Evolutionary conservation across 2,113 vertebrate species (phyloP).

Genomic region (Passer montanus): DNA sequence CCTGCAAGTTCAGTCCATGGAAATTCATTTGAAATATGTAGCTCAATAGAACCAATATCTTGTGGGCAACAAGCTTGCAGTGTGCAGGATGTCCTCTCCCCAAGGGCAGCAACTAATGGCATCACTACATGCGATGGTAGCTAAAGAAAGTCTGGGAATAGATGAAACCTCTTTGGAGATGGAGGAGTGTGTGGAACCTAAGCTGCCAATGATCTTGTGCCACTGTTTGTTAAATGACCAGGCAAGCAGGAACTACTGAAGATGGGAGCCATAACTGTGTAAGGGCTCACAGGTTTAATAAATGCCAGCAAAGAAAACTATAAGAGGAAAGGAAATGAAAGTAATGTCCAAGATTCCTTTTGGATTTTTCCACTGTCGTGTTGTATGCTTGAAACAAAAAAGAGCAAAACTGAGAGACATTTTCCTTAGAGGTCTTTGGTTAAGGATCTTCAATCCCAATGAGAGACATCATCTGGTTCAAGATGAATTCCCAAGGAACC

Average conservation of each 20-base stretch:
- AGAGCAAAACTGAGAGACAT: not conserved
- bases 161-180: not conserved
- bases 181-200: not conserved
- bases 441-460: not conserved
- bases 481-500: not conserved
- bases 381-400: not conserved
- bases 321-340: not conserved
- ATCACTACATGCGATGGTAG: not conserved
- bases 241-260: not conserved
- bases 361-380: not conserved
- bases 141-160: not conserved
- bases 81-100: constrained; percentile 12
- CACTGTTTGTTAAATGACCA: not conserved
- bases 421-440: not conserved
- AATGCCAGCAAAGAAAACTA: not conserved
- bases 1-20: not conserved
- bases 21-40: constrained; percentile 50
- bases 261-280: not conserved
- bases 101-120: not conserved
- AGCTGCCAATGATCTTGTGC: not conserved
- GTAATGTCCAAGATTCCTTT: not conserved
- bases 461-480: not conserved
- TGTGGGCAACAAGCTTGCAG: not conserved
- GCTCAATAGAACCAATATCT: not conserved
- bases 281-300: not conserved